Percentiles rank a stretch among this genome's conserved stretches.
Evolutionary conservation across 2,888 invertebrate genomes (phyloP).

Genomic region (Latrodectus hesperus): DNA sequence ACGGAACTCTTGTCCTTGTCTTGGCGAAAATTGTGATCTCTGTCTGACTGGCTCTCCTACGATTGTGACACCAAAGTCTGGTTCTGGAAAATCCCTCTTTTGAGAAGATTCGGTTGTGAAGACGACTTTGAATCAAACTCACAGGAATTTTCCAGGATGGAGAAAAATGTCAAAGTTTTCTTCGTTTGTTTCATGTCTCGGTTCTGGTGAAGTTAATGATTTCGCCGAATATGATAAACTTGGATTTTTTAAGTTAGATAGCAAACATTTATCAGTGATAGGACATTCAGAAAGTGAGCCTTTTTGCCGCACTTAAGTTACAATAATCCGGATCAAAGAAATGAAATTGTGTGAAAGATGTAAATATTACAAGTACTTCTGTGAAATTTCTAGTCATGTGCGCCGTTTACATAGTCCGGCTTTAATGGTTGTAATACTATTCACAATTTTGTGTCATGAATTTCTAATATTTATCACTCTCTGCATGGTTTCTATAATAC

Average conservation of each 20-base stretch:
- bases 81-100: conserved; percentile 11
- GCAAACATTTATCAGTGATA: conserved; percentile 22
- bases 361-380: not conserved
- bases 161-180: conserved; percentile 39
- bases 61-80: conserved; percentile 5
- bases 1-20: conserved; percentile 61
- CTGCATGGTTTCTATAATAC: not conserved
- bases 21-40: conserved; percentile 42
- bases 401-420: no score
- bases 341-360: conserved; percentile 20
- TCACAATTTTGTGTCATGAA: not conserved
- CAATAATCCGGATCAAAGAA: conserved; percentile 13
- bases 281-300: conserved; percentile 67
- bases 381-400: not conserved
- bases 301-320: conserved; percentile 54
- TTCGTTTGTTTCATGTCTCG: conserved; percentile 56
- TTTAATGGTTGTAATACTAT: not conserved
- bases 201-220: conserved; percentile 52
- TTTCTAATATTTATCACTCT: not conserved
- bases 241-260: not conserved
- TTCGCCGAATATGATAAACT: conserved; percentile 19
- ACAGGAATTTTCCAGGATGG: conserved; percentile 28
- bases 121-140: not conserved
- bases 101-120: conserved; percentile 1
- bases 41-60: not conserved